Evolutionary conservation across 2,113 vertebrate genomes (phyloP).

Genomic region (Archilochus colubris): DNA sequence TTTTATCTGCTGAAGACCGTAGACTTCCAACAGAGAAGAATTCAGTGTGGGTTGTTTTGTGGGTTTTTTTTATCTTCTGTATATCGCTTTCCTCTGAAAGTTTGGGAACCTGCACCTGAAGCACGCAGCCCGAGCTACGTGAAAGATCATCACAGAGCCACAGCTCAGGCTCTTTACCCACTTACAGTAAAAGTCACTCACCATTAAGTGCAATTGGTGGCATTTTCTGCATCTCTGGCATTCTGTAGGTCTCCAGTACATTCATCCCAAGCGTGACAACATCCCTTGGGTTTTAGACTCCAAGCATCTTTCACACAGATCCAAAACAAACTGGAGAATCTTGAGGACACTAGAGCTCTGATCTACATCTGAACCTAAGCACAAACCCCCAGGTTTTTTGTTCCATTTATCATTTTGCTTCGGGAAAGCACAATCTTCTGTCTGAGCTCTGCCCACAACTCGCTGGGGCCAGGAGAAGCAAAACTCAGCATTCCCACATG

Average conservation of each 20-base stretch:
- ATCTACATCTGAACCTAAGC: neutral
- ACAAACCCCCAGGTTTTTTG: neutral
- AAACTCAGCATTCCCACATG: neutral
- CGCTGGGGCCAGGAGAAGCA: rapidly evolving
- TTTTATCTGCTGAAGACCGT: neutral
- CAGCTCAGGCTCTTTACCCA: neutral
- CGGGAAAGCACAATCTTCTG: neutral
- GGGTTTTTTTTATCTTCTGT: neutral
- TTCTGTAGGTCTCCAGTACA: neutral
- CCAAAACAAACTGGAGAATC: neutral
- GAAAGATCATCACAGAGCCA: neutral
- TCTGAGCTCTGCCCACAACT: neutral
- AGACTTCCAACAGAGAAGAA: neutral
- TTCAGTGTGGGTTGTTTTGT: neutral
- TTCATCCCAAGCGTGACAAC: neutral
- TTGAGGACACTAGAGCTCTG: neutral
- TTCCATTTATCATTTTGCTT: neutral
- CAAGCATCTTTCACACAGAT: neutral
- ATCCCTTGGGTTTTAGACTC: neutral
- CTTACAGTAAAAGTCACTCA: conserved; percentile 18
- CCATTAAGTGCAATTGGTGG: neutral
- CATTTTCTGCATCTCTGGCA: neutral
- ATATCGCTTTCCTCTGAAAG: neutral
- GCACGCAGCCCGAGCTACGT: neutral
- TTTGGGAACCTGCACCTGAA: neutral